Evolutionary conservation across 2,888 invertebrate genomes (phyloP), one percentile per base, ranked within the genome.

Genomic region (Netelia fuscicornis): DNA sequence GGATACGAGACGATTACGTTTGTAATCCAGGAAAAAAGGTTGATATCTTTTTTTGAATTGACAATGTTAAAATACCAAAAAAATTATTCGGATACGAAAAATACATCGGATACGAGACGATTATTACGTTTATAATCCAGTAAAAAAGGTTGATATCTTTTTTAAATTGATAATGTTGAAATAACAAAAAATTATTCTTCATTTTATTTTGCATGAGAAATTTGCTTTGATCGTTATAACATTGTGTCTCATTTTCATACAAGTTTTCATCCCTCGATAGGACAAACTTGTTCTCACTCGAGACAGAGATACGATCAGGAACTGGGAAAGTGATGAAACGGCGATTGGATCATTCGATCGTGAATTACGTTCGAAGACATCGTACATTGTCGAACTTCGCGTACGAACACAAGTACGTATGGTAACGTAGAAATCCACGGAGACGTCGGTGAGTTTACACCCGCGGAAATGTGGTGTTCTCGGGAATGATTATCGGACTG

Each of bases 381-480:
- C 48, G 54, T 37, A 54, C 17, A 10, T 30, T 68, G 58, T 13
- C 17, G 10, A 44, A 48, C 25, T 13, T 30, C 30, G 30, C n/a
- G 48, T 30, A n/a, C n/a, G 44, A 17, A 67, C 11, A 56, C 30
- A 56, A 3, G n/a, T 56, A 56, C n/a, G 17, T 17, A 23, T 9
- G 9, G 9, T 20, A 17, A 17, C 20, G 17, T 58, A 58, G 17
- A 13, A 48, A 13, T 1, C 30, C 3, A 2, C 13, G 13, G 5
- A 5, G 54, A n/a, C 17, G 60, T 54, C 37, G 54, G 17, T 20
- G 10, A 10, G 25, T 83, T 72, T 60, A 78, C 77, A 74, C 30
- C n/a, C 84, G 54, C 81, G 84, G 84, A 81, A 84, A 84, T 81
- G 54, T 78, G 81, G 72, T 62, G 52, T 77, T 58, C 68, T 68